phyloP scores from a whole-genome alignment of 2,113 vertebrate genomes.

The Scortum barcoo region DNA sequence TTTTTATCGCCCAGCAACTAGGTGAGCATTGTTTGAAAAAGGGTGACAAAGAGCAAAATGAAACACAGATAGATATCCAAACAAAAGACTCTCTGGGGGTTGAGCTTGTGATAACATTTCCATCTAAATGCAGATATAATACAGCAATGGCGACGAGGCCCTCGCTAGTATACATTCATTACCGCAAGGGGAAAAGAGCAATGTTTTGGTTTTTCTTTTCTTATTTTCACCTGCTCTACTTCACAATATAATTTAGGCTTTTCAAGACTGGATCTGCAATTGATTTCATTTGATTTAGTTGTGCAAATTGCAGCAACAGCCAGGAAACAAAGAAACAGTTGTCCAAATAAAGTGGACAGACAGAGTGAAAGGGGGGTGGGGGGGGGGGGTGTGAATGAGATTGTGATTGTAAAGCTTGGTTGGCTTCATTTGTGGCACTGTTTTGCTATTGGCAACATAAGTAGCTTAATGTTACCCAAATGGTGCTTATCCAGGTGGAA shows the following conservation, averaged over 20 bases:
- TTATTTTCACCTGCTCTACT: conserved; percentile 28
- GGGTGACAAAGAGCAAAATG: conserved; percentile 54
- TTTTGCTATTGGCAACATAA: conserved; percentile 39
- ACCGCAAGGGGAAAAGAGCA: conserved; percentile 58
- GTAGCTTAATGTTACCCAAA: conserved; percentile 50
- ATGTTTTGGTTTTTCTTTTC: conserved; percentile 33
- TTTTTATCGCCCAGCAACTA: conserved; percentile 27
- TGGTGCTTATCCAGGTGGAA: conserved; percentile 57
- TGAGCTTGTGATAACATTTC: conserved; percentile 81
- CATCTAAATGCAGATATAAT: conserved; percentile 87
- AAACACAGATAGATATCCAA: conserved; percentile 70
- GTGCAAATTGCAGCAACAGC: conserved; percentile 57
- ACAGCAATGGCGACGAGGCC: conserved; percentile 49
- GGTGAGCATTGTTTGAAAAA: conserved; percentile 60
- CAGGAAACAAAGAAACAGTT: conserved; percentile 51
- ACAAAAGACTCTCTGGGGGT: conserved; percentile 74
- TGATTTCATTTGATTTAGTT: conserved; percentile 71
- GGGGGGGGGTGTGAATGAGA: conserved; percentile 10
- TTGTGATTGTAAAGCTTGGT: conserved; percentile 34
- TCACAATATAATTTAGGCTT: conserved; percentile 63
- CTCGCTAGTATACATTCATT: conserved; percentile 74
- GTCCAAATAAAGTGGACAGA: conserved; percentile 51
- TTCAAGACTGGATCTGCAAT: conserved; percentile 54
- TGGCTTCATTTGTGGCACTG: conserved; percentile 45
- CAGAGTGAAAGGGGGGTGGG: neutral